A percentile compares a stretch with the other conserved stretches of the same genome.
These are phyloP conservation scores for Adelognathus sp. DNA, from an alignment of 2,888 invertebrate species.

Conservation along the genomic window DNA sequence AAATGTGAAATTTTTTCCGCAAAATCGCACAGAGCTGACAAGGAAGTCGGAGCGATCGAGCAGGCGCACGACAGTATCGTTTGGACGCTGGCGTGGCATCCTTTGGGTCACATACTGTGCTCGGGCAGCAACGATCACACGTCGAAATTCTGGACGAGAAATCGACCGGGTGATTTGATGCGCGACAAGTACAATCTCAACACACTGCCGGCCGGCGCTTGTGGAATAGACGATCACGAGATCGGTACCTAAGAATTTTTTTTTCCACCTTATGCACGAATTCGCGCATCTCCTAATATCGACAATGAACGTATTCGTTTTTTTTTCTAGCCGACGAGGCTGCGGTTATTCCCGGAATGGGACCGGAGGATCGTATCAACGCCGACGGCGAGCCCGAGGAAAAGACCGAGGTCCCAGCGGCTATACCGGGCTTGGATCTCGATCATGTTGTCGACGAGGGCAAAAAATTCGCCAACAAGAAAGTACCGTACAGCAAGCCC, in stretches of 20 bases:
- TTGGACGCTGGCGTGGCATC: conserved; percentile 99
- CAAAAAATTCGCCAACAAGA: conserved; percentile 86
- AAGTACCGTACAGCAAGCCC: conserved; percentile 97
- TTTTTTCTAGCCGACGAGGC: conserved; percentile 86
- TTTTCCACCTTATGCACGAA: conserved; percentile 80
- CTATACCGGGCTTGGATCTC: conserved; percentile 93
- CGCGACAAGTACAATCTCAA: conserved; percentile 98
- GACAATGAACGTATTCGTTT: not conserved
- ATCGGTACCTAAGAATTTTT: conserved; percentile 81
- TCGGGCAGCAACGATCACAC: conserved; percentile 99
- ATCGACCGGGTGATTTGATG: conserved; percentile 99
- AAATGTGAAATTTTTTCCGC: not conserved
- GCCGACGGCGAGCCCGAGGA: conserved; percentile 79
- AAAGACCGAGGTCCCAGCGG: conserved; percentile 21
- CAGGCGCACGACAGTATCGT: conserved; percentile 99
- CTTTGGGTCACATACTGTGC: conserved; percentile 98
- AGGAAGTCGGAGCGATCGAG: conserved; percentile 98
- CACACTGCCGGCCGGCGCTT: conserved; percentile 91
- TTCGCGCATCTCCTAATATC: conserved; percentile 50
- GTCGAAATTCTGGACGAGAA: conserved; percentile 99
- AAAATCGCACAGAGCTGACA: conserved; percentile 88
- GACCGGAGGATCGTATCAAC: conserved; percentile 96
- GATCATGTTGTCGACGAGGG: conserved; percentile 88
- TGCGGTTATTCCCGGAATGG: conserved; percentile 96
- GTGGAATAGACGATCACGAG: conserved; percentile 88